Evolutionary conservation across 2,888 invertebrate genomes (phyloP).

Genomic region (Caenorhabditis panamensis): DNA sequence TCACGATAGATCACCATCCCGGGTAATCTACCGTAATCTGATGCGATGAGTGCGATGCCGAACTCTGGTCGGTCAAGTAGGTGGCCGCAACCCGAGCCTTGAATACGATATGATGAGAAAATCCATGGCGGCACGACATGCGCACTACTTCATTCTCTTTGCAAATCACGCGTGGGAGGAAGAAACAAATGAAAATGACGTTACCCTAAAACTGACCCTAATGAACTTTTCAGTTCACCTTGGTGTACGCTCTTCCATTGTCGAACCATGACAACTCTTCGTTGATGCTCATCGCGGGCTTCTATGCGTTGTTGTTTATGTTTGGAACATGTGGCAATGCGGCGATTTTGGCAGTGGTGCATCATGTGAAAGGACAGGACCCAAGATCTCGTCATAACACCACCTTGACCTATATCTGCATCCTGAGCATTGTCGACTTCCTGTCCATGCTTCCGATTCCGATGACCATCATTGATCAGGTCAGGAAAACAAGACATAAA

Average conservation of each 20-base stretch:
- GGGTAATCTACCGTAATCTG: constrained; percentile 16
- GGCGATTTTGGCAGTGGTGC: constrained; percentile 74
- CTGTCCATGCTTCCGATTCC: constrained; percentile 78
- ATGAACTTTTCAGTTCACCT: constrained; percentile 62
- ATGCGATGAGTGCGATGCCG: not conserved
- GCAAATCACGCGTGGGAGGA: constrained; percentile 47
- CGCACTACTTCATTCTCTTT: constrained; percentile 27
- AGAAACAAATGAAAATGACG: constrained; percentile 37
- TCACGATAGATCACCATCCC: not conserved
- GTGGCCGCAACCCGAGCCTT: too few relatives aligned
- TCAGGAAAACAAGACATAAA: constrained; percentile 30
- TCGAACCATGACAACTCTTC: constrained; percentile 69
- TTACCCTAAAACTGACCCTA: too few relatives aligned
- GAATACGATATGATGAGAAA: constrained; percentile 57
- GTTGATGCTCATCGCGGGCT: constrained; percentile 83
- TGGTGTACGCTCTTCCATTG: constrained; percentile 67
- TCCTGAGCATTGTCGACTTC: constrained; percentile 79
- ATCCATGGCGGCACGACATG: constrained; percentile 11
- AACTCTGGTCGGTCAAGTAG: constrained; percentile 51
- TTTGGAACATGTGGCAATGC: constrained; percentile 83
- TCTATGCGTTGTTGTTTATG: constrained; percentile 84
- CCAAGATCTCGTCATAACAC: constrained; percentile 74
- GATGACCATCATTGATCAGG: constrained; percentile 81
- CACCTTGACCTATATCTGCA: constrained; percentile 79
- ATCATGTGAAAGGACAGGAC: constrained; percentile 69